Conservation (phyloP, 1,140 invertebrate genomes). For the Hormaphis cornu region DNA sequence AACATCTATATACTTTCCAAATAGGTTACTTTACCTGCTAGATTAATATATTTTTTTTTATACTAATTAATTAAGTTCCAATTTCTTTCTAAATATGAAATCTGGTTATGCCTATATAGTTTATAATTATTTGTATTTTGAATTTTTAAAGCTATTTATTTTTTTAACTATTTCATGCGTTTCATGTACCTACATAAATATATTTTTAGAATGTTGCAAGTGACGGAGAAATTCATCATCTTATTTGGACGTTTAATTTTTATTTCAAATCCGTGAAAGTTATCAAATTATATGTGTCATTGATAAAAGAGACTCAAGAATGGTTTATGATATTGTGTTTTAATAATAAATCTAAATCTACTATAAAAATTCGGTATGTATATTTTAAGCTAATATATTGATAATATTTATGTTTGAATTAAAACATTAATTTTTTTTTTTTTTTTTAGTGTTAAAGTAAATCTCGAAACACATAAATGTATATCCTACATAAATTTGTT, state of each 20-base stretch:
- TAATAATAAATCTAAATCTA: neutral
- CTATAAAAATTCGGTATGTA: neutral
- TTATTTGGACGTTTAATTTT: constrained; percentile 13
- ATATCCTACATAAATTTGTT: neutral
- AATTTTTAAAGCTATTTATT: too few species aligned
- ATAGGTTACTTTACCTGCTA: too few species aligned
- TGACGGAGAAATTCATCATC: neutral
- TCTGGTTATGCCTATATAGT: too few species aligned
- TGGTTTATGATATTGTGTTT: constrained; percentile 2
- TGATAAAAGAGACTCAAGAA: neutral
- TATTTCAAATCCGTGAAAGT: neutral
- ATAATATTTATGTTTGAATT: neutral
- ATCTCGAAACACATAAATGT: constrained; percentile 15
- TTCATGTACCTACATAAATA: too few species aligned
- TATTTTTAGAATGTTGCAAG: neutral
- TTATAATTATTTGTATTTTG: too few species aligned
- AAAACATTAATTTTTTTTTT: neutral
- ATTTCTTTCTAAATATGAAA: too few species aligned
- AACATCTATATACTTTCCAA: too few species aligned
- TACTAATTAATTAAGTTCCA: neutral
- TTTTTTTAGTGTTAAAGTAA: neutral
- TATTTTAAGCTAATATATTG: too few species aligned
- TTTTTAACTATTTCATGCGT: too few species aligned
- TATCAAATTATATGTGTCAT: neutral
- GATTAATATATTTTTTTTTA: neutral